Evolutionary conservation across 2,888 invertebrate genomes (phyloP).

Genomic region (Maniola hyperantus): DNA sequence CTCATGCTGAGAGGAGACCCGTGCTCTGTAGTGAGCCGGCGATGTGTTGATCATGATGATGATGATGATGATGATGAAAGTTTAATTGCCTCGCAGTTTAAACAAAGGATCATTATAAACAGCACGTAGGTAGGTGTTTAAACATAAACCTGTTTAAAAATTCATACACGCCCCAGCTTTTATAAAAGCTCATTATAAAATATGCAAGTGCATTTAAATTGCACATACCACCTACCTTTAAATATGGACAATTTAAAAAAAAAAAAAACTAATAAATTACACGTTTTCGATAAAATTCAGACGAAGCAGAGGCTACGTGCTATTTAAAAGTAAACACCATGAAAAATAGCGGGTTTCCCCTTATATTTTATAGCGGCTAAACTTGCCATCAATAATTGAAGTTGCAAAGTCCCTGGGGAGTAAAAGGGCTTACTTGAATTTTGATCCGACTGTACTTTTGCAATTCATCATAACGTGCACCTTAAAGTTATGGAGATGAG

Average conservation of each 20-base stretch:
- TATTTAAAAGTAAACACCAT: constrained; percentile 67
- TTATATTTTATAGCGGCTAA: constrained; percentile 78
- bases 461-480: constrained; percentile 23
- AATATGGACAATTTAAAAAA: constrained; percentile 18
- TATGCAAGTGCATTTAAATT: constrained; percentile 31
- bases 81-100: neutral
- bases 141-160: constrained; percentile 20
- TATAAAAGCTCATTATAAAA: constrained; percentile 24
- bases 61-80: too few relatives aligned
- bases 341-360: constrained; percentile 66
- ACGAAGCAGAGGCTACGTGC: constrained; percentile 31
- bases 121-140: constrained; percentile 9
- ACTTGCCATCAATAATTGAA: constrained; percentile 82
- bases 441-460: constrained; percentile 39
- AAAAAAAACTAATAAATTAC: constrained; percentile 32
- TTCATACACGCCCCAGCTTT: constrained; percentile 20
- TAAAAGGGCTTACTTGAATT: constrained; percentile 60
- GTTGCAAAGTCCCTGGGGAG: constrained; percentile 65
- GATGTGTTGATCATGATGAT: too few relatives aligned
- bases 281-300: constrained; percentile 33
- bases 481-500: constrained; percentile 11
- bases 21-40: too few relatives aligned
- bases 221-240: constrained; percentile 26
- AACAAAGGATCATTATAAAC: constrained; percentile 17
- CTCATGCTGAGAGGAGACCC: too few relatives aligned